These are phyloP conservation scores for Chiroxiphia lanceolata DNA, from an alignment of 2,797 vertebrate genomes.

Conservation along the genomic window DNA sequence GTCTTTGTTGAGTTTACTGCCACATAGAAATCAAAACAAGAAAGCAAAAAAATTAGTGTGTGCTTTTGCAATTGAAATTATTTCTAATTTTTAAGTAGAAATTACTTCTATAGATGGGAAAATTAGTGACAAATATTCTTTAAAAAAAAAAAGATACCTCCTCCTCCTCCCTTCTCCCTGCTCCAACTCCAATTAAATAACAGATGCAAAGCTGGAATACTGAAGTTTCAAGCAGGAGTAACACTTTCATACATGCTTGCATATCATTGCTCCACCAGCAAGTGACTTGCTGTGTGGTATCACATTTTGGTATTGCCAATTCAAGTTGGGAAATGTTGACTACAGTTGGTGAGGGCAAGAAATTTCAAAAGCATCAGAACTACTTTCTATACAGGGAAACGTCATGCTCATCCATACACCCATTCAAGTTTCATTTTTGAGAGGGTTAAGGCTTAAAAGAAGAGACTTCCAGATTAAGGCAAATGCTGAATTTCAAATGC, in stretches of 20 bases:
- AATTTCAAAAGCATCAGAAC: not conserved
- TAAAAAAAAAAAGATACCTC: not conserved
- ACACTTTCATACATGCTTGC: not conserved
- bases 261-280: not conserved
- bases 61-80: not conserved
- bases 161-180: fast-evolving
- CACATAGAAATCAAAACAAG: not conserved
- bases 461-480: not conserved
- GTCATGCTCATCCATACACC: not conserved
- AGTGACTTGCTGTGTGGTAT: not conserved
- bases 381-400: not conserved
- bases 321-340: not conserved
- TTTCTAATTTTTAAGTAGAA: not conserved
- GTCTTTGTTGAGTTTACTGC: not conserved
- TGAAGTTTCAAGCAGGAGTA: not conserved
- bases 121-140: not conserved
- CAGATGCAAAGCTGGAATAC: not conserved
- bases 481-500: not conserved
- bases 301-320: not conserved
- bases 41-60: not conserved
- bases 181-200: not conserved
- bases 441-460: not conserved
- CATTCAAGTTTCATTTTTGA: not conserved
- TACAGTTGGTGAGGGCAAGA: not conserved
- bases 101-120: not conserved